Percentiles rank a stretch among this genome's conserved stretches.
phyloP scores from a whole-genome alignment of 2,113 vertebrate genomes.

The Elachura formosa region DNA sequence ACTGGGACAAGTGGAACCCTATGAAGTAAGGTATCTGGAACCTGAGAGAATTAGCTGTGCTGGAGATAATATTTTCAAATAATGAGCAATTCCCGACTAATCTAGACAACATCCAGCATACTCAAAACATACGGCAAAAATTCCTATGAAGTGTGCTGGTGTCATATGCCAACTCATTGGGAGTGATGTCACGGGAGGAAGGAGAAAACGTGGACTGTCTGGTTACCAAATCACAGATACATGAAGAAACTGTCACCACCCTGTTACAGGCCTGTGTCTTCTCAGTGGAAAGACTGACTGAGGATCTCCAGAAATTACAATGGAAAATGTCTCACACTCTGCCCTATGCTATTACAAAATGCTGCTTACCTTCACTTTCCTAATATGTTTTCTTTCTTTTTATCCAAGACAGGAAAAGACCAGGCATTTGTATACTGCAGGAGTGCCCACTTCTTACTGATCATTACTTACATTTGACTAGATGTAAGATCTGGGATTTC shows the following conservation, averaged over 20 bases:
- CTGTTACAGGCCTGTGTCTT: rapidly evolving
- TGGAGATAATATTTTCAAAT: background rate
- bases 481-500: background rate
- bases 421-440: background rate
- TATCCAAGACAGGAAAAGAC: background rate
- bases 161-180: background rate
- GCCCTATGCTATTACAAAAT: background rate
- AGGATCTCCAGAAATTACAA: background rate
- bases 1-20: background rate
- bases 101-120: background rate
- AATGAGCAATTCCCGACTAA: background rate
- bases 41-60: background rate
- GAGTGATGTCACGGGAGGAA: background rate
- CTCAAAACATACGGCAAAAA: rapidly evolving
- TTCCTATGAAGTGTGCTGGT: background rate
- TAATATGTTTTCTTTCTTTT: background rate
- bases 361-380: background rate
- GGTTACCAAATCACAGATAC: background rate
- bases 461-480: background rate
- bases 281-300: background rate
- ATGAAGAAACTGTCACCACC: background rate
- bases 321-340: background rate
- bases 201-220: background rate
- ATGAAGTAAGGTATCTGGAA: background rate
- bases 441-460: background rate